Evolutionary conservation across 2,113 vertebrate genomes (phyloP), one percentile per base, ranked within the genome.

Genomic region (Mus spicilegus): DNA sequence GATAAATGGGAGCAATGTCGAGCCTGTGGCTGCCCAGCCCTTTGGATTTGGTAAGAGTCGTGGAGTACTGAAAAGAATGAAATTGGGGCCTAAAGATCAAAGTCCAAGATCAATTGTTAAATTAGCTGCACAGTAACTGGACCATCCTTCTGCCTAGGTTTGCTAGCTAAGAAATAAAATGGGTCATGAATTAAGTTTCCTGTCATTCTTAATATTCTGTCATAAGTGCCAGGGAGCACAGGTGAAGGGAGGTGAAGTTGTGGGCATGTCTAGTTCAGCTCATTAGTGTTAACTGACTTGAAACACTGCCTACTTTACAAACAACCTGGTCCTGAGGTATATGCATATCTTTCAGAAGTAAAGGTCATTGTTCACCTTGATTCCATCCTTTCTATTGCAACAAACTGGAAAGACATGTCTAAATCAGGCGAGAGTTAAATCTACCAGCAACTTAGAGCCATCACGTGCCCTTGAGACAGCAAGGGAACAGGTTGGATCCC

Each of bases 221-320:
- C 36, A 46, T 49, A 94, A 93, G 39, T 91, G 84, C 56, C 30
- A 72, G 36, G 76, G 11, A 82, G 19, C 85, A 33, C 85, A 13
- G 2, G 75, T 69, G 11, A 84, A 84, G 56, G 19, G 84, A 88
- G 20, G 39, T 17, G 42, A 85, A 88, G 5, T 65, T 67, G 75
- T 87, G 42, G 8, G 16, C 42, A 12, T 81, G 30, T 49, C 87
- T 70, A 39, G 39, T 93, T 87, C 92, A 51, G 39, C 42, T 96
- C 20, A 51, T 92, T 87, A 87, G 84, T 88, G 81, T 10, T 72
- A 88, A 90, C 7, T 81, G 36, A 86, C 88, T 89, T 89, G 82
- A 94, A 93, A 93, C 72, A 90, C 78, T 72, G n/a, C 19, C 9
- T 30, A 67, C n/a, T 87, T 93, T 67, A 75, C 14, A 77, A 87